These are phyloP conservation scores for Ginglymostoma cirratum DNA, from an alignment of 2,113 vertebrate species.

Conservation along the genomic window DNA sequence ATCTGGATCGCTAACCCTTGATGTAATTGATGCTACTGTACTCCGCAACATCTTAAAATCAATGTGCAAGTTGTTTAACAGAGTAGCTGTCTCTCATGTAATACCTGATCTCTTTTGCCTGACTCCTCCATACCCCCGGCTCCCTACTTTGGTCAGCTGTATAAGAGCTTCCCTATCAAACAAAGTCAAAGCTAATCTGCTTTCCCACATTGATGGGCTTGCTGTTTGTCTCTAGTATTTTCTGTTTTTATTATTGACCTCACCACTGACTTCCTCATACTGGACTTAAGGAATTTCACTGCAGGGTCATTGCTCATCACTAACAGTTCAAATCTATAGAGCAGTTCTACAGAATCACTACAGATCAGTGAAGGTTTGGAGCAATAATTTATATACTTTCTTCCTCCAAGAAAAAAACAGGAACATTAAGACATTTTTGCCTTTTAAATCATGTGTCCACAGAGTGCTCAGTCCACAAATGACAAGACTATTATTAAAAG, in stretches of 20 bases:
- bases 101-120: background rate
- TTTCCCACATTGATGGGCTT: background rate
- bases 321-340: background rate
- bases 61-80: background rate
- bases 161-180: background rate
- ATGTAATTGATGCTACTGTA: background rate
- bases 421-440: background rate
- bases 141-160: background rate
- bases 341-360: background rate
- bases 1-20: too few species aligned
- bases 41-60: background rate
- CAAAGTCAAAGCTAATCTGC: background rate
- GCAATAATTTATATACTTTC: background rate
- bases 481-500: slow-evolving; percentile 1
- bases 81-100: background rate
- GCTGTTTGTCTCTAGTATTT: background rate
- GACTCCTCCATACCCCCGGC: too few species aligned
- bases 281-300: background rate
- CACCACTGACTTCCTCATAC: background rate
- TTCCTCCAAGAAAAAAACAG: background rate
- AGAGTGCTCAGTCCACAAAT: background rate
- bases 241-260: background rate
- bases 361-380: background rate
- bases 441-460: background rate
- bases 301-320: background rate